Conservation (phyloP, 2,113 vertebrate genomes). For the Lutjanus erythropterus region DNA sequence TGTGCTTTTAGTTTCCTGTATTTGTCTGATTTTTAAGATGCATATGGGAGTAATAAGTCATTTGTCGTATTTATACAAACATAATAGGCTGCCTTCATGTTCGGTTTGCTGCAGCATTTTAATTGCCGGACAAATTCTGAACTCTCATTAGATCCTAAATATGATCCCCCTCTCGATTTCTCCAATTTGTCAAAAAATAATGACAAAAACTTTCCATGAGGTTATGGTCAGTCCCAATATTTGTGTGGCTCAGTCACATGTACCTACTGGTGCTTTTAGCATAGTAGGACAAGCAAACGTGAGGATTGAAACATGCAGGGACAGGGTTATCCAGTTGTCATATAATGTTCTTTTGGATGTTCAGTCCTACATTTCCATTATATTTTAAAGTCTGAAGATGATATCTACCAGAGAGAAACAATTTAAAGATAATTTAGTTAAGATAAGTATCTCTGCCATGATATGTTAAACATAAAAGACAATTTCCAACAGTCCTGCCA, state of each 20-base stretch:
- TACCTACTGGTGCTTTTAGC: not conserved
- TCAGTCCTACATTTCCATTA: slow-evolving; percentile 7
- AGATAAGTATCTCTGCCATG: not conserved
- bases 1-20: slow-evolving; percentile 60
- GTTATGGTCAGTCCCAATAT: not conserved
- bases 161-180: slow-evolving; percentile 7
- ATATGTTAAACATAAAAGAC: not conserved
- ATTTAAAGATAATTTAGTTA: not conserved
- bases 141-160: slow-evolving; percentile 13
- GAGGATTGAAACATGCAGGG: slow-evolving; percentile 2
- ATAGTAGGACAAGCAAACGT: slow-evolving; percentile 6
- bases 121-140: slow-evolving; percentile 22
- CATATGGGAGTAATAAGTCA: slow-evolving; percentile 48
- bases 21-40: slow-evolving; percentile 34
- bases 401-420: not conserved
- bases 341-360: not conserved
- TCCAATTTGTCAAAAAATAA: slow-evolving; percentile 28
- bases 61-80: slow-evolving; percentile 38
- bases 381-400: not conserved
- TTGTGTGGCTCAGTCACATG: slow-evolving; percentile 5
- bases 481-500: slow-evolving; percentile 5
- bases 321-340: not conserved
- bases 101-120: slow-evolving; percentile 16
- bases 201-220: not conserved
- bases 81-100: slow-evolving; percentile 21